Evolutionary conservation across 2,888 invertebrate species (phyloP).

Genomic region (Macrosoma leucophasiata): DNA sequence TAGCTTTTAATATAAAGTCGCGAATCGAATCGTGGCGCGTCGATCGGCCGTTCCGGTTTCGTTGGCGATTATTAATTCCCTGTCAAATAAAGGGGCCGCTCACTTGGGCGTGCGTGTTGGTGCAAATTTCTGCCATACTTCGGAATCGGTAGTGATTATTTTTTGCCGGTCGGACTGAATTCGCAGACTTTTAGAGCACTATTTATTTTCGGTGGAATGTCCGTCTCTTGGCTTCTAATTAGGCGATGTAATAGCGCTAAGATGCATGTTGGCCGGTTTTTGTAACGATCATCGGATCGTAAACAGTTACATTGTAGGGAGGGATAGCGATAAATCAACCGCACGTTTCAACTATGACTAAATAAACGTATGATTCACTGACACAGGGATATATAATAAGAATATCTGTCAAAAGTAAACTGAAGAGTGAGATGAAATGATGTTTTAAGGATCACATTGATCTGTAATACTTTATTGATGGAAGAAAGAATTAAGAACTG

Average conservation of each 20-base stretch:
- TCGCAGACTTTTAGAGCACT: constrained; percentile 61
- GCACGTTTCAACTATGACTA: too few relatives aligned
- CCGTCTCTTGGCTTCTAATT: constrained; percentile 47
- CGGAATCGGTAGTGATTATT: constrained; percentile 71
- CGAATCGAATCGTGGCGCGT: constrained; percentile 46
- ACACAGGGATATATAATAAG: too few relatives aligned
- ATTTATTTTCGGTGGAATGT: constrained; percentile 27
- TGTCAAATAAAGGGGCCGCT: constrained; percentile 76
- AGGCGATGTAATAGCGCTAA: constrained; percentile 29
- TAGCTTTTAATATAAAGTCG: constrained; percentile 55
- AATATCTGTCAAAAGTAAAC: too few relatives aligned
- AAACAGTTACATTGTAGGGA: too few relatives aligned
- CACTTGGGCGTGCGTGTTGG: constrained; percentile 74
- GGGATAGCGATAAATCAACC: too few relatives aligned
- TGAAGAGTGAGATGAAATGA: too few relatives aligned
- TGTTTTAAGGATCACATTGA: too few relatives aligned
- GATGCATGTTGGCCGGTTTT: too few relatives aligned
- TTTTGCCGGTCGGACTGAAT: constrained; percentile 66
- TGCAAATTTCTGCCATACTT: constrained; percentile 75
- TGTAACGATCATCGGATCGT: too few relatives aligned
- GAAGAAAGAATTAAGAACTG: too few relatives aligned
- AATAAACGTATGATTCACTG: too few relatives aligned
- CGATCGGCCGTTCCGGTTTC: constrained; percentile 58
- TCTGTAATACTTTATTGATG: too few relatives aligned
- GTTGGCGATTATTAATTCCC: constrained; percentile 70